Percentiles rank a stretch among this genome's conserved stretches.
phyloP scores from a whole-genome alignment of 2,888 invertebrate species.

The Sinotaia quadrata region DNA sequence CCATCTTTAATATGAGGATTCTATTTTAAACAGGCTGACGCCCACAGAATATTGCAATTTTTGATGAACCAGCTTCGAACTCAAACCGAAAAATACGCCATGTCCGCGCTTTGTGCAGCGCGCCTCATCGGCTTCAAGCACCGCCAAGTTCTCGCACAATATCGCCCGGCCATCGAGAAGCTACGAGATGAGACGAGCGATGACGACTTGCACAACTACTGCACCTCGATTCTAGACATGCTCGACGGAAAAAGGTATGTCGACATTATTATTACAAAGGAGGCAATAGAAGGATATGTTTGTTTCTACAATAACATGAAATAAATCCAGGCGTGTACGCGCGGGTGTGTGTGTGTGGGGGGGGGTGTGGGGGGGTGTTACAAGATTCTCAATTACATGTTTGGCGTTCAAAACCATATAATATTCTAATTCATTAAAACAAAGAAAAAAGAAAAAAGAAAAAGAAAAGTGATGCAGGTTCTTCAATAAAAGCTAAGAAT shows the following conservation, averaged over 20 bases:
- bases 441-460: too few relatives aligned
- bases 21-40: constrained; percentile 30
- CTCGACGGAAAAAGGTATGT: constrained; percentile 57
- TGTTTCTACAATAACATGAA: too few relatives aligned
- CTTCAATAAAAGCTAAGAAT: too few relatives aligned
- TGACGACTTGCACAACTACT: constrained; percentile 40
- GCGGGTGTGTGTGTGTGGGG: too few relatives aligned
- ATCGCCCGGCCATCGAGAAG: constrained; percentile 40
- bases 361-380: too few relatives aligned
- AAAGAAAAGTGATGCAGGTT: too few relatives aligned
- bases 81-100: constrained; percentile 30
- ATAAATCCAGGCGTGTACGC: too few relatives aligned
- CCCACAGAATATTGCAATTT: constrained; percentile 33
- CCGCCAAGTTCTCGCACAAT: constrained; percentile 38
- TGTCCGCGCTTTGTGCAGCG: constrained; percentile 35
- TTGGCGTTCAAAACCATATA: too few relatives aligned
- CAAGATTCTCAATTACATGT: too few relatives aligned
- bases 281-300: too few relatives aligned
- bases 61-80: constrained; percentile 31
- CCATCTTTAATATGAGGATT: not conserved
- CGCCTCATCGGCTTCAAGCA: constrained; percentile 39
- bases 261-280: too few relatives aligned
- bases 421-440: too few relatives aligned
- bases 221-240: constrained; percentile 47
- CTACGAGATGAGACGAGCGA: constrained; percentile 32